Evolutionary conservation across 2,113 vertebrate genomes (phyloP), one percentile per base, ranked within the genome.

Genomic region (Sphaerodactylus townsendi): DNA sequence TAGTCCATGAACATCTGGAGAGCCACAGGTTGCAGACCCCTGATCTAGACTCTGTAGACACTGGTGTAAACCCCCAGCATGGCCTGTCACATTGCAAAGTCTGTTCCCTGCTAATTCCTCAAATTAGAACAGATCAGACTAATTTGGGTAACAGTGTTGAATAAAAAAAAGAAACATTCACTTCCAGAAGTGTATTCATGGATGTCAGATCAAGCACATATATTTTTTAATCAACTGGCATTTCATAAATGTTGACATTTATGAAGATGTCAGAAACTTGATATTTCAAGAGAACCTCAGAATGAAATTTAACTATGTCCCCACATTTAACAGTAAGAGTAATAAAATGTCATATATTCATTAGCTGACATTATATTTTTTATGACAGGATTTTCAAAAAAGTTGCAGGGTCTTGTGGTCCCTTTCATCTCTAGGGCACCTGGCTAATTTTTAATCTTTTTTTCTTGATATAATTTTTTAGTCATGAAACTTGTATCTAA

Each of bases 321-420:
- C 50, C 25, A 23, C 0, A 0, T 89, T 90, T 84, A 78, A 85
- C 66, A 80, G 71, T 8, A 83, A 72, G 86, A n/a, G 62, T 73
- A 85, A 84, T 77, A 13, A 84, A 85, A 81, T 39, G 1, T 3
- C 75, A 73, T 64, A 41, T 86, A 85, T 72, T 1, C 56, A 25
- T 48, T 74, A 48, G 3, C 11, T 86, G 10, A 41, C 48, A 28
- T 86, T 64, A 77, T 65, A n/a, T 1, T 70, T 87, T 87, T 70
- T 84, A 79, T 80, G 46, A 72, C 3, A 62, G 5, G 2, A 80
- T 74, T 87, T 80, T 39, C 83, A 66, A 83, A 62, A 4, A 83
- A 70, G 79, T 77, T 69, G 15, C 46, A 53, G 64, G 30, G 7
- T 80, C 44, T 70, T 23, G 7, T 15, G 50, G 2, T 68, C n/a